Conservation (phyloP, 2,113 vertebrate species). For the Gasterosteus aculeatus region DNA sequence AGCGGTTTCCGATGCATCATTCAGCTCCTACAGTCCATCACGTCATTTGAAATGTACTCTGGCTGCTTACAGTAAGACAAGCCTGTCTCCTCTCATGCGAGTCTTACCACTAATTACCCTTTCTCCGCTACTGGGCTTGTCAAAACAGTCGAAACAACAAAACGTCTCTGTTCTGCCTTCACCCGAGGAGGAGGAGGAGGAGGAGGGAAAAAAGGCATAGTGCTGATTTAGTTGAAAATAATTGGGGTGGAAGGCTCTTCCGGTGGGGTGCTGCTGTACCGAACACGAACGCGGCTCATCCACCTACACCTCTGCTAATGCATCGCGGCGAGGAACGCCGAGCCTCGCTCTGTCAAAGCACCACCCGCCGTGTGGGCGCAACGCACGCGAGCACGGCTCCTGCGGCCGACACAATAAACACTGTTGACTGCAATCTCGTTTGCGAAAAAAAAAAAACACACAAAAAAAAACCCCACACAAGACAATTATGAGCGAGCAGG, state of each 20-base stretch:
- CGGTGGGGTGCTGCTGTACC: slow-evolving; percentile 49
- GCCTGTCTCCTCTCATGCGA: slow-evolving; percentile 41
- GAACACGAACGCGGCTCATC: slow-evolving; percentile 57
- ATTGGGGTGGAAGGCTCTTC: slow-evolving; percentile 71
- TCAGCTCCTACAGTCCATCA: slow-evolving; percentile 23
- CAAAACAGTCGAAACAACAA: slow-evolving; percentile 56
- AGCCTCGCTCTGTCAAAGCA: slow-evolving; percentile 53
- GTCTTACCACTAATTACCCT: slow-evolving; percentile 62
- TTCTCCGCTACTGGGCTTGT: slow-evolving; percentile 53
- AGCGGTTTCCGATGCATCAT: neutral
- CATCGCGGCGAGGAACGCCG: slow-evolving; percentile 47
- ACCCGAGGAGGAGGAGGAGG: slow-evolving; percentile 23
- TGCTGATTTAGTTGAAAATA: slow-evolving; percentile 70
- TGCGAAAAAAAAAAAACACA: slow-evolving; percentile 16
- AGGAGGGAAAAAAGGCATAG: slow-evolving; percentile 29
- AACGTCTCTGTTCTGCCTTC: slow-evolving; percentile 54
- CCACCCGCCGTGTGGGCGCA: slow-evolving; percentile 17
- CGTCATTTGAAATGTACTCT: slow-evolving; percentile 18
- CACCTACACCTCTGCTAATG: slow-evolving; percentile 56
- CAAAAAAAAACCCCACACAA: slow-evolving; percentile 33
- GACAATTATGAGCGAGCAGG: slow-evolving; percentile 40
- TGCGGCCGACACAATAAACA: slow-evolving; percentile 42
- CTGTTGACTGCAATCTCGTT: slow-evolving; percentile 52
- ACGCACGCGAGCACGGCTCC: slow-evolving; percentile 25
- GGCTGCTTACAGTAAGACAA: slow-evolving; percentile 30